Evolutionary conservation across 2,797 vertebrate genomes (phyloP), one percentile per base, ranked within the genome.

Genomic region (Myotis findleyi): DNA sequence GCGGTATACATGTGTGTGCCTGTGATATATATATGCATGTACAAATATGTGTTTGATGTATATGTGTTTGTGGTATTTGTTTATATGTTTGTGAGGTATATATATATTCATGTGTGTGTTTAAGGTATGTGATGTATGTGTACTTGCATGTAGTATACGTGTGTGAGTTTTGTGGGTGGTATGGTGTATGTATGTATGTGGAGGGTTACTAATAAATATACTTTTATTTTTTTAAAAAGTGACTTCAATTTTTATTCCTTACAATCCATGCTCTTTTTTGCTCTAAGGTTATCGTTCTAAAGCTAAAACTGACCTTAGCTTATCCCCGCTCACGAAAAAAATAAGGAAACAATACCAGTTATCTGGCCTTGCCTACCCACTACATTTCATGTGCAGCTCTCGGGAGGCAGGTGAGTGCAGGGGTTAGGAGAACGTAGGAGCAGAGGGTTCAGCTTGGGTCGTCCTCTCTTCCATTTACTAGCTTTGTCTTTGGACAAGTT

Each of bases 201-300:
- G 30, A 71, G 1, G 12, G 4, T 66, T 82, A 86, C 4, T 85
- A 55, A 20, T 86, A 88, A 49, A 66, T 55, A 73, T 55, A 25
- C 62, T 95, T 91, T 82, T 79, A 81, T 68, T 55, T 73, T 73
- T 62, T 49, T 23, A 76, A 57, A 77, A 44, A 84, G 69, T 84
- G 41, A 25, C 20, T 90, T 64, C 36, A 77, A 38, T 30, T 85
- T 95, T 79, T 91, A 83, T 87, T 14, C 33, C 33, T 20, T 83
- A 9, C 3, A 77, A 16, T 92, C 18, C 25, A 76, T 25, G 36
- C 16, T 86, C 36, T 0, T 75, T 27, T 92, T 75, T 89, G 64
- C 38, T 87, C 11, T 25, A 62, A n/a, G 38, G 18, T 69, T 93
- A 38, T 69, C 17, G 41, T 92, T 92, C 75, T 79, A 41, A 75